Evolutionary conservation across 2,113 vertebrate genomes (phyloP), one percentile per base, ranked within the genome.

Genomic region (Ammodytes marinus): DNA sequence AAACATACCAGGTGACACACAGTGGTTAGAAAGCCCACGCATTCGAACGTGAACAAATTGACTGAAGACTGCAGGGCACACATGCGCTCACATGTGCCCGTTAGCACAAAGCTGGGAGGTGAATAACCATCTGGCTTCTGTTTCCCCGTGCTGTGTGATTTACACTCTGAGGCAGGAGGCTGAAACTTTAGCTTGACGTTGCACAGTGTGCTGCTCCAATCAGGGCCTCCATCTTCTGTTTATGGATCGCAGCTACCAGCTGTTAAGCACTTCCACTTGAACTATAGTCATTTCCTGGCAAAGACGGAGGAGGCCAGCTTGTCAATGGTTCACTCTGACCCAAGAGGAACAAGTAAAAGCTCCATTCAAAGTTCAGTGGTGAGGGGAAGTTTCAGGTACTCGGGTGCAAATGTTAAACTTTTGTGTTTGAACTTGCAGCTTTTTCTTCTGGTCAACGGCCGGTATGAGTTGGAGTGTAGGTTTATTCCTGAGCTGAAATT

Each of bases 201-300:
- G 81, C 80, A 85, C 89, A 88, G 83, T 79, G 81, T 49, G 81
- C 74, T 52, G 75, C 85, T 90, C 87, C 89, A 89, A 91, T 92
- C 91, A 89, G 82, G 80, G 85, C 79, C 83, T 81, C 89, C 85
- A 77, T 88, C 91, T 91, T 86, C 47, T 88, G 17, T 92, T 94
- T 90, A 87, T 93, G 90, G 84, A 92, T 92, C 69, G 66, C 85
- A 72, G 85, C 86, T 88, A 91, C 88, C 91, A 93, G 90, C 92
- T 94, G 93, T 93, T 94, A 88, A 89, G 78, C 78, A 80, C 88
- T 91, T 90, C 89, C 86, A 80, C 83, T 89, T 85, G 84, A 91
- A 88, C 86, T 74, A 39, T 63, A 82, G 85, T 86, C 79, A 85
- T 91, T 93, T 94, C 84, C 89, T 90, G 90, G 64, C 78, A 52